Evolutionary conservation across 92 coral and sea anemone species (phyloP).

Genomic region (Bergia puertoricense): DNA sequence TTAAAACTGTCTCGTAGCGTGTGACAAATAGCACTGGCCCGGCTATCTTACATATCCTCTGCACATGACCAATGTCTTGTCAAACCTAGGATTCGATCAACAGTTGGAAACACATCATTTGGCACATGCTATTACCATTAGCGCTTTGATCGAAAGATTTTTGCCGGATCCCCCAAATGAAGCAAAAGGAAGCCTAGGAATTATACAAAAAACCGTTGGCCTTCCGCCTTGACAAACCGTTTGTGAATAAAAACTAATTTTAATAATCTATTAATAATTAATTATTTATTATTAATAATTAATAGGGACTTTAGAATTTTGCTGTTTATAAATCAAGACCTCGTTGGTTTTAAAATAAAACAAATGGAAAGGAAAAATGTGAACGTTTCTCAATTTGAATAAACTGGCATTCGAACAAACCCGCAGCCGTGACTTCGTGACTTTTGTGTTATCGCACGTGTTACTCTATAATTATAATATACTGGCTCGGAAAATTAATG

Average conservation of each 20-base stretch:
- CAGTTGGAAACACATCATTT: background rate
- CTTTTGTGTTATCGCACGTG: background rate
- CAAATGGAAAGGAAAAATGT: background rate
- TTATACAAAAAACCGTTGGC: background rate
- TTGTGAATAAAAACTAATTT: too few relatives aligned
- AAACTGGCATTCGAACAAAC: background rate
- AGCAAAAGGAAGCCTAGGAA: background rate
- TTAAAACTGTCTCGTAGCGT: background rate
- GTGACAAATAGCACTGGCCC: background rate
- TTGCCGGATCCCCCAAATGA: background rate
- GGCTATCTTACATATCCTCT: background rate
- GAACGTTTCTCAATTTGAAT: background rate
- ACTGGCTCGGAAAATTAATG: background rate
- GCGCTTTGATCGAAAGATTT: background rate
- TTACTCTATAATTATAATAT: too few relatives aligned
- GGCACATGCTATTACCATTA: too few relatives aligned
- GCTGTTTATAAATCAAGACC: background rate
- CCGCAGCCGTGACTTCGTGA: too few relatives aligned
- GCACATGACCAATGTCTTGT: background rate
- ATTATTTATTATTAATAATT: too few relatives aligned
- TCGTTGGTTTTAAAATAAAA: background rate
- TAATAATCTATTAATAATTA: too few relatives aligned
- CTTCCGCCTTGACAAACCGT: background rate
- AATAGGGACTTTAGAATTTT: background rate
- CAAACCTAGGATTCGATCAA: background rate